phyloP scores from a whole-genome alignment of 2,797 vertebrate species.

The Tadarida brasiliensis region DNA sequence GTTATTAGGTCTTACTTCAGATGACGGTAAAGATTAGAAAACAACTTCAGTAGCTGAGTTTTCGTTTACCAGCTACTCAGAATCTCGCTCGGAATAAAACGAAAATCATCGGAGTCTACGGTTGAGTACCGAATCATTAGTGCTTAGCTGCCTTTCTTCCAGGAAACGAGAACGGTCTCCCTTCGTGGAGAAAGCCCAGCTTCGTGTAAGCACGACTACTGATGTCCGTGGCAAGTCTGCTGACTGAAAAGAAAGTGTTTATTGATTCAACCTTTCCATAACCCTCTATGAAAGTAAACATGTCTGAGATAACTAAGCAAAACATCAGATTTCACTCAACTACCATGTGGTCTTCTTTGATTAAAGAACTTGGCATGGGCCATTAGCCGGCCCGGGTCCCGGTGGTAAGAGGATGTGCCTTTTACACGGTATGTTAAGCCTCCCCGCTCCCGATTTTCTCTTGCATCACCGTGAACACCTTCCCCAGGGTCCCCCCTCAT shows the following conservation, averaged over 20 bases:
- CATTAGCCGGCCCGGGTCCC: not conserved
- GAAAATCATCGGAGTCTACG: not conserved
- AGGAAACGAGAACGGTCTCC: constrained; percentile 50
- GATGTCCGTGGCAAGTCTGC: constrained; percentile 70
- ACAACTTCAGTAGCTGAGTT: not conserved
- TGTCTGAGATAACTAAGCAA: constrained; percentile 80
- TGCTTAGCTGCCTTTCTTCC: not conserved
- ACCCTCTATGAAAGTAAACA: constrained; percentile 83
- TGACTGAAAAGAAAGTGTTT: constrained; percentile 81
- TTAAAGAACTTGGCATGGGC: constrained; percentile 68
- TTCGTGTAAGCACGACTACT: constrained; percentile 59
- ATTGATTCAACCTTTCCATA: constrained; percentile 84
- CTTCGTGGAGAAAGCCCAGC: constrained; percentile 49
- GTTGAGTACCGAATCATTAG: not conserved
- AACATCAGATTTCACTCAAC: constrained; percentile 84
- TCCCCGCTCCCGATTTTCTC: not conserved
- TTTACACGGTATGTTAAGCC: not conserved
- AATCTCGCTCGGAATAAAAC: not conserved
- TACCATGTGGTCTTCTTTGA: constrained; percentile 76
- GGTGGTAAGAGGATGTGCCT: not conserved
- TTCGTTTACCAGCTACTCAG: not conserved
- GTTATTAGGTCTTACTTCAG: not conserved
- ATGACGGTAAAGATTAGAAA: constrained; percentile 4
- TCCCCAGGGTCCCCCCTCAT: not conserved
- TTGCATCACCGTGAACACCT: not conserved